Conservation (phyloP, 2,888 invertebrate genomes). For the Apamea sordens region DNA sequence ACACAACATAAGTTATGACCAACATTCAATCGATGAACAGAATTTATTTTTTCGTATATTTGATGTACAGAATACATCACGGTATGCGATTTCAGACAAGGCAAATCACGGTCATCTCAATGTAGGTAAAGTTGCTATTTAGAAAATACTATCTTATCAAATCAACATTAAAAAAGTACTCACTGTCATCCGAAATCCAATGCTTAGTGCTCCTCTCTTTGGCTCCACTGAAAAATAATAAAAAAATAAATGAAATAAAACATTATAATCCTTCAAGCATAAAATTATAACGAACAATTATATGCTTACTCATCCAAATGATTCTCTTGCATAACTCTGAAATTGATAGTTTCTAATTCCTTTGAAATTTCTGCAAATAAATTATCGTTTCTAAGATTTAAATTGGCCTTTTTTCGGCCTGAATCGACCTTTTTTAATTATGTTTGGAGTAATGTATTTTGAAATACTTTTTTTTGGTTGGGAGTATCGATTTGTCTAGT, state of each 20-base stretch:
- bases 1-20: no score
- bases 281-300: constrained; percentile 4
- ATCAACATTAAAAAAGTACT: constrained; percentile 5
- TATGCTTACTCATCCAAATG: constrained; percentile 36
- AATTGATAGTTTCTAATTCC: constrained; percentile 65
- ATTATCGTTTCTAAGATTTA: not conserved
- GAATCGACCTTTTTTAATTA: not conserved
- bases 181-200: constrained; percentile 50
- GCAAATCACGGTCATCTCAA: not conserved
- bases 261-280: not conserved
- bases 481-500: not conserved
- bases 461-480: not conserved
- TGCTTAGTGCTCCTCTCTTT: constrained; percentile 20
- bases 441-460: not conserved
- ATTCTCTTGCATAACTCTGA: constrained; percentile 43
- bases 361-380: constrained; percentile 68
- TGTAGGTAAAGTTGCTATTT: not conserved
- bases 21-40: no score
- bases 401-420: constrained; percentile 3
- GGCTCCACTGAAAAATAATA: constrained; percentile 21
- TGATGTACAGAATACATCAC: no score
- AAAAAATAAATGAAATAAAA: not conserved
- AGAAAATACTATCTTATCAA: not conserved
- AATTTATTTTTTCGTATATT: not conserved
- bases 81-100: not conserved